A percentile compares a stretch with the other conserved stretches of the same genome.
Evolutionary conservation across 1,140 invertebrate genomes (phyloP).

Genomic region (Leptoteleia sp.): DNA sequence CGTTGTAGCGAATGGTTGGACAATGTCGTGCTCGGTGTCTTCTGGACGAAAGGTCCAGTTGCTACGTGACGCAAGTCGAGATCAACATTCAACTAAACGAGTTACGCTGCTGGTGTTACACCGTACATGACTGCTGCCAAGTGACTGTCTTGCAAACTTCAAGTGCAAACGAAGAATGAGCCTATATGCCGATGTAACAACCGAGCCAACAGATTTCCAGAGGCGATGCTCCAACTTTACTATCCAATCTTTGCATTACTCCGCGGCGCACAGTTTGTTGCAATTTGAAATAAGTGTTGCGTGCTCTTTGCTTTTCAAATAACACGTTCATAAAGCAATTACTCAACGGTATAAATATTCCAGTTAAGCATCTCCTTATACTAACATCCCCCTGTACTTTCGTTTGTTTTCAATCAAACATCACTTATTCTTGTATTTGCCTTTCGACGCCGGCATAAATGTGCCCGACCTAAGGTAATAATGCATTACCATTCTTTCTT

Average conservation of each 20-base stretch:
- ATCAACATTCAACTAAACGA: slow-evolving; percentile 55
- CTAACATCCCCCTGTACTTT: no score
- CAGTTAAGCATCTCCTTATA: not conserved
- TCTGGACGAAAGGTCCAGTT: slow-evolving; percentile 31
- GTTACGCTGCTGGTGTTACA: slow-evolving; percentile 54
- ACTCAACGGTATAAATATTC: slow-evolving; percentile 29
- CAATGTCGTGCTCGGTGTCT: slow-evolving; percentile 55
- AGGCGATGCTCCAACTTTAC: slow-evolving; percentile 44
- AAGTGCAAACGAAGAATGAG: slow-evolving; percentile 57
- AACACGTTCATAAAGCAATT: slow-evolving; percentile 41
- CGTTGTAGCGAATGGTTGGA: slow-evolving; percentile 41
- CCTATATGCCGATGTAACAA: slow-evolving; percentile 38
- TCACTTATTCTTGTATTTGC: no score
- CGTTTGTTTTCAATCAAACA: no score
- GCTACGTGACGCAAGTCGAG: slow-evolving; percentile 50
- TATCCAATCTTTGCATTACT: slow-evolving; percentile 26
- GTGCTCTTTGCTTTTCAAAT: slow-evolving; percentile 25
- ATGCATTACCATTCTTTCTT: no score
- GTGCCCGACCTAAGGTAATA: no score
- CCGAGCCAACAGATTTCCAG: slow-evolving; percentile 43
- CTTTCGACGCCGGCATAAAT: no score
- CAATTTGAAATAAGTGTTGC: slow-evolving; percentile 40
- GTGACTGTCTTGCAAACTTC: slow-evolving; percentile 55
- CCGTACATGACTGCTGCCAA: slow-evolving; percentile 53
- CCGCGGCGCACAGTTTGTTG: slow-evolving; percentile 28